phyloP scores from a whole-genome alignment of 2,888 invertebrate genomes.

The Drosophila longiperda region DNA sequence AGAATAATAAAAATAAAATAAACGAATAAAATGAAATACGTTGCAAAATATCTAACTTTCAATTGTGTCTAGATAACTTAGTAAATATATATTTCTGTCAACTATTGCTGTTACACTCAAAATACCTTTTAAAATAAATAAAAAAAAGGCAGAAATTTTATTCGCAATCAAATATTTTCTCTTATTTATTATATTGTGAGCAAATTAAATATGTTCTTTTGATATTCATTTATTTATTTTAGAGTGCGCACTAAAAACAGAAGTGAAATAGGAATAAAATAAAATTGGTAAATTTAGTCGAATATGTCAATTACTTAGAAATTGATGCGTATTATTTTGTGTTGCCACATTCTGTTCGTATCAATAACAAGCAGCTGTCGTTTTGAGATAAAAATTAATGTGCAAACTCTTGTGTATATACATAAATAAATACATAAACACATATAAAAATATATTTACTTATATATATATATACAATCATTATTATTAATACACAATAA shows the following conservation, averaged over 20 bases:
- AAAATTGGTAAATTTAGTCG: constrained; percentile 4
- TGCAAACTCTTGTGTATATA: constrained; percentile 25
- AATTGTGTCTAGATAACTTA: background rate
- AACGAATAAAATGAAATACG: background rate
- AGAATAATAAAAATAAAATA: too few species aligned
- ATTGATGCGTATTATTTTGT: constrained; percentile 17
- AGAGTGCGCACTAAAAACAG: background rate
- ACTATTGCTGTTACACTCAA: background rate
- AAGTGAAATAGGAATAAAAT: background rate
- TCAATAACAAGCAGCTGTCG: constrained; percentile 60
- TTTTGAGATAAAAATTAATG: constrained; percentile 73
- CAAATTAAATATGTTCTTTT: background rate
- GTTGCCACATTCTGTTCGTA: constrained; percentile 16
- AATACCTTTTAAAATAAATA: background rate
- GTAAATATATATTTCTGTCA: background rate
- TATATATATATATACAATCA: constrained; percentile 41
- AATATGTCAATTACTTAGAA: constrained; percentile 2
- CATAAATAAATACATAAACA: constrained; percentile 9
- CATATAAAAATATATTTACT: background rate
- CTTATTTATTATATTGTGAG: background rate
- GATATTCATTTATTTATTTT: background rate
- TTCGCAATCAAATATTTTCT: background rate
- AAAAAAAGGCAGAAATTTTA: background rate
- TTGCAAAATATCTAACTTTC: background rate
- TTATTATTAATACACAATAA: constrained; percentile 73